Base-by-base conservation (phyloP, 2,797 vertebrate species). In the Champsocephalus gunnari region DNA sequence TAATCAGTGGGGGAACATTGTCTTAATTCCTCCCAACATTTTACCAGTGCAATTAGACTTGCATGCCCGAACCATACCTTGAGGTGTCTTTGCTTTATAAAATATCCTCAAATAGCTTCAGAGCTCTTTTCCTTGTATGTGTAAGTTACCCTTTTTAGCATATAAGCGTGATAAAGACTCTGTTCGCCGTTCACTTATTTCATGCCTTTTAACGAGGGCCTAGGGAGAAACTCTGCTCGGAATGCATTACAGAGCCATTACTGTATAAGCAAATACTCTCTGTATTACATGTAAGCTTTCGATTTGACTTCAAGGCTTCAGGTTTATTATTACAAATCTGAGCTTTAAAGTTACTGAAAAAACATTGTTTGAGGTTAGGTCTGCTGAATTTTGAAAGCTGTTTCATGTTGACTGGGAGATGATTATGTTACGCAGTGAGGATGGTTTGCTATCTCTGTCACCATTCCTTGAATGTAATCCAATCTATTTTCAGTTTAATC, bases 51-150 rank as follows among this genome's bases (percentile, higher is more conserved):
- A 88, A 89, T 92, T 90, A 91, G 73, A 87, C 62, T 68, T 62
- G 70, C 81, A 84, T 71, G 81, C 78, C 81, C 13, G n/a, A 88
- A 77, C 72, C 73, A 71, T 86, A 91, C 87, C 93, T 92, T 41
- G 72, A 92, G 90, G 90, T 91, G 83, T 73, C 28, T 43, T 86
- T 87, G 84, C 80, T 82, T 87, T 84, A 84, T 75, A 89, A 84
- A 90, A 87, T 86, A 80, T 74, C 71, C 61, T 82, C 87, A 92
- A 91, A 93, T 92, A 92, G 87, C 87, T 92, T 80, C 73, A 14
- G 79, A 92, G 92, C 80, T 80, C 71, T 81, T 89, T 80, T 88
- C 84, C 82, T 79, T 77, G 61, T 50, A 75, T 84, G 77, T 81
- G 72, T 70, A 75, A 78, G 19, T 19, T 19, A 19, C 75, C 67